A percentile compares a stretch with the other conserved stretches of the same genome.
Conservation (phyloP, 2,888 invertebrate species). For the Stictocephala bisonia region DNA sequence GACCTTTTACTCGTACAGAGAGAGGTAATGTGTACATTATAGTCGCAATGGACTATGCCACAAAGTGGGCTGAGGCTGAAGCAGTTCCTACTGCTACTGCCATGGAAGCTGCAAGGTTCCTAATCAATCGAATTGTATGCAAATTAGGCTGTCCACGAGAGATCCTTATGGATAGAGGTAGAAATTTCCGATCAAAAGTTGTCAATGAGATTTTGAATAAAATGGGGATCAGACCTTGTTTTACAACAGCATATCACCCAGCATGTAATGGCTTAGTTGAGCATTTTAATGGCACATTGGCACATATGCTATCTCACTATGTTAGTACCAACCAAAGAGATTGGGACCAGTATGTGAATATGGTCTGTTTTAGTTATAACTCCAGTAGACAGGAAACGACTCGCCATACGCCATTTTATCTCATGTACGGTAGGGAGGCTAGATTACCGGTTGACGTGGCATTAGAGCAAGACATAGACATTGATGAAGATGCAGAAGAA, state of each 20-base stretch:
- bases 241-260: constrained; percentile 29
- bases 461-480: background rate
- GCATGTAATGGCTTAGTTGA: constrained; percentile 12
- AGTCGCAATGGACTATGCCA: constrained; percentile 14
- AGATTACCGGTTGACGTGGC: background rate
- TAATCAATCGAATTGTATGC: constrained; percentile 10
- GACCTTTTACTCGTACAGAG: background rate
- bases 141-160: constrained; percentile 2
- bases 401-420: background rate
- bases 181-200: background rate
- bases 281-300: constrained; percentile 13
- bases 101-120: constrained; percentile 9
- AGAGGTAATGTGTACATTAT: constrained; percentile 13
- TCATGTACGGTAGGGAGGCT: constrained; percentile 12
- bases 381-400: constrained; percentile 1
- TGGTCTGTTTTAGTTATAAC: constrained; percentile 7
- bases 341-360: constrained; percentile 12
- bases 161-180: background rate
- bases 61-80: constrained; percentile 13
- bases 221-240: background rate
- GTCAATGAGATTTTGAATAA: background rate
- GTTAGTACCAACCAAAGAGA: constrained; percentile 11
- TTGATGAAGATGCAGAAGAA: background rate
- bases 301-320: constrained; percentile 16
- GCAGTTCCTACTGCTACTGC: too few relatives aligned